phyloP scores from a whole-genome alignment of 2,888 invertebrate species.

The Ctenicera cuprea region DNA sequence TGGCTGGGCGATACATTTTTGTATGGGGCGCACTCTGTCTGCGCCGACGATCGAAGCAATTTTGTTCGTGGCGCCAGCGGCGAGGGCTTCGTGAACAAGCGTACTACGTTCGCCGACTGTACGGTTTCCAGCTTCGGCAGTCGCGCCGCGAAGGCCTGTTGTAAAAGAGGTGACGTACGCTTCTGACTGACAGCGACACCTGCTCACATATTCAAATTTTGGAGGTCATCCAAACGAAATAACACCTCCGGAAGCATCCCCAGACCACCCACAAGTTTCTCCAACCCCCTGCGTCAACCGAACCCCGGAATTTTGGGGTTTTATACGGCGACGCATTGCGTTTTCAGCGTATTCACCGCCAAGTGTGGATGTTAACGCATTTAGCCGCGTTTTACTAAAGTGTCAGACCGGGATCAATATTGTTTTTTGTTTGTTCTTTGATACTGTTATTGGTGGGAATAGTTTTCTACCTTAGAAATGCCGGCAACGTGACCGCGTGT shows the following conservation, averaged over 20 bases:
- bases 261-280: conserved; percentile 19
- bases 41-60: conserved; percentile 69
- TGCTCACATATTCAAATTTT: conserved; percentile 58
- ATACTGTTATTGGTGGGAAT: conserved; percentile 38
- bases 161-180: conserved; percentile 47
- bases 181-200: conserved; percentile 54
- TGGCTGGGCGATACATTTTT: conserved; percentile 45
- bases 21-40: conserved; percentile 56
- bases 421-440: conserved; percentile 43
- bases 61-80: conserved; percentile 64
- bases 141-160: conserved; percentile 68
- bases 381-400: conserved; percentile 55
- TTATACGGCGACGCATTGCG: conserved; percentile 60
- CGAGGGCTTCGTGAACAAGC: conserved; percentile 61
- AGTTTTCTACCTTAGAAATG: conserved; percentile 55
- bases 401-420: conserved; percentile 58
- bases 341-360: conserved; percentile 54
- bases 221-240: conserved; percentile 42
- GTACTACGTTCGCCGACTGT: conserved; percentile 49
- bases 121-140: conserved; percentile 59
- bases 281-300: neutral
- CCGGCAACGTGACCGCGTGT: conserved; percentile 61
- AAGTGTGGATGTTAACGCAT: conserved; percentile 55
- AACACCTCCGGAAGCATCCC: conserved; percentile 34
- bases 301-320: conserved; percentile 41